A percentile compares a stretch with the other conserved stretches of the same genome.
Conservation (phyloP, 2,797 vertebrate species). For the Cottoperca gobio region DNA sequence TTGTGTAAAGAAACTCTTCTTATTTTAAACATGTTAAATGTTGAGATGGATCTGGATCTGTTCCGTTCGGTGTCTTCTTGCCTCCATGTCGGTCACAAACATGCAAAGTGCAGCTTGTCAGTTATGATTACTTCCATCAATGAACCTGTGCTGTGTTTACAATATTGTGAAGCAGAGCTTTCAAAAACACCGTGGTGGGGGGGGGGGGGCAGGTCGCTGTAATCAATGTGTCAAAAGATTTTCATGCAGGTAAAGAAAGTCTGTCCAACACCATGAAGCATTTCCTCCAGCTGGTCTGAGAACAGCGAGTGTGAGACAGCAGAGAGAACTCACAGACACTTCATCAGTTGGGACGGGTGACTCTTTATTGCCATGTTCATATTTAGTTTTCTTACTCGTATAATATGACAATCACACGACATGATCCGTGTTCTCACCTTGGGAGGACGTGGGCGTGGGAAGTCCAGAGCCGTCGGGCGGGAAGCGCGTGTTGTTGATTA, state of each 20-base stretch:
- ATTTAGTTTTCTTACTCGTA: not conserved
- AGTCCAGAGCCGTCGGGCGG: conserved; percentile 92
- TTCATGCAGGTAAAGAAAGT: not conserved
- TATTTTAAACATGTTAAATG: not conserved
- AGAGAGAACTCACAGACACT: too few species aligned
- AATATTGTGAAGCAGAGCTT: not conserved
- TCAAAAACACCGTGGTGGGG: not conserved
- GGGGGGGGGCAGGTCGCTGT: too few species aligned
- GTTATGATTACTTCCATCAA: not conserved
- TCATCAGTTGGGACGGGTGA: not conserved
- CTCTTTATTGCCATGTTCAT: not conserved
- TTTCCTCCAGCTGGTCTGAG: not conserved
- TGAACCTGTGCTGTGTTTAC: not conserved
- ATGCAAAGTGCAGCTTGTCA: too few species aligned
- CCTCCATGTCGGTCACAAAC: not conserved
- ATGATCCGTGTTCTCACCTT: conserved; percentile 89
- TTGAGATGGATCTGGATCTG: not conserved
- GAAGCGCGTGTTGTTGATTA: conserved; percentile 97
- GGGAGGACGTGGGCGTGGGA: conserved; percentile 88
- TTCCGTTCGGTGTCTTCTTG: not conserved
- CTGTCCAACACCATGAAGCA: not conserved
- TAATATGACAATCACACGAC: not conserved
- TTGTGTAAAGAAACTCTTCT: not conserved
- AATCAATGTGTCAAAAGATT: not conserved
- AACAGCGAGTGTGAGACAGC: not conserved